Percentiles rank a stretch among this genome's conserved stretches.
These are phyloP conservation scores for Gandaritis pyraliata DNA, from an alignment of 2,888 invertebrate species.

Conservation along the genomic window DNA sequence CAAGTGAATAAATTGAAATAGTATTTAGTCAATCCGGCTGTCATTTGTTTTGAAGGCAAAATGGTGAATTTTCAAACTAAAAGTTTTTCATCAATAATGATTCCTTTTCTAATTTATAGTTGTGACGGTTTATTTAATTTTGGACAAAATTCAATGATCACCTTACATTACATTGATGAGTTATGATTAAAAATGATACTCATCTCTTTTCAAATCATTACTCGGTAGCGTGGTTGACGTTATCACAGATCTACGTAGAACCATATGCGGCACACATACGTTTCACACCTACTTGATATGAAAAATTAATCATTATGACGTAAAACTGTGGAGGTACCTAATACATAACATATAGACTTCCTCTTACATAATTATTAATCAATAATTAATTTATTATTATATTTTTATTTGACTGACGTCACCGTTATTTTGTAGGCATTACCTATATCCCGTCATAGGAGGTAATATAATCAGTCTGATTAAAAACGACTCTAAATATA, in stretches of 20 bases:
- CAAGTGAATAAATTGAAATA: too few relatives aligned
- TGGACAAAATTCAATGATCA: too few relatives aligned
- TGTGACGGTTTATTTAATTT: too few relatives aligned
- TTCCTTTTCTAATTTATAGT: too few relatives aligned
- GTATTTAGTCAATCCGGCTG: too few relatives aligned
- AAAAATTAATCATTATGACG: constrained; percentile 6
- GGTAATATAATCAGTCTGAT: background rate
- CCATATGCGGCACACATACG: background rate
- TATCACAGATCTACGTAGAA: constrained; percentile 4
- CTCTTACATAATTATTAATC: constrained; percentile 9
- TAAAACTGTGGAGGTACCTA: background rate
- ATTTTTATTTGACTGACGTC: background rate
- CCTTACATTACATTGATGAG: too few relatives aligned
- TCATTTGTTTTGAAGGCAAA: too few relatives aligned
- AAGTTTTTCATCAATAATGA: too few relatives aligned
- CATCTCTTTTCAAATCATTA: too few relatives aligned
- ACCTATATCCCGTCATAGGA: background rate
- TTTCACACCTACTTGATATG: background rate
- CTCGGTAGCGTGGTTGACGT: background rate
- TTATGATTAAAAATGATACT: too few relatives aligned
- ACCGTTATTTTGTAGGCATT: background rate
- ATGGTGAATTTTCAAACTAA: too few relatives aligned
- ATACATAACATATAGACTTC: background rate
- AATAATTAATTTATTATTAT: background rate
- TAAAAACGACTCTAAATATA: too few relatives aligned